Evolutionary conservation across 2,888 invertebrate genomes (phyloP).

Genomic region (Tubulanus polymorphus): DNA sequence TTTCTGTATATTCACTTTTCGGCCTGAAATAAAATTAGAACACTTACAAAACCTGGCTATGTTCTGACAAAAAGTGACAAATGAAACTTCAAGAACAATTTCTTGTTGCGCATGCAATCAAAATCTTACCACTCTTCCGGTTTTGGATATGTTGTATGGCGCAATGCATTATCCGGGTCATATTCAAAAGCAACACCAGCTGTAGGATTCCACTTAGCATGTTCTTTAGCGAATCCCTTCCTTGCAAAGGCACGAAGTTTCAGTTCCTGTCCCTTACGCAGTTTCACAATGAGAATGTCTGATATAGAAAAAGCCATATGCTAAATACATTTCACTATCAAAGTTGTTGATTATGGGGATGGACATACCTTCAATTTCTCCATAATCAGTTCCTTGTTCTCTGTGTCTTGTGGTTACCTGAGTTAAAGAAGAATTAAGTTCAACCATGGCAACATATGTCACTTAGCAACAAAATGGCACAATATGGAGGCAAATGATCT

Average conservation of each 20-base stretch:
- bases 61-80: not conserved
- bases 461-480: no score
- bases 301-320: conserved; percentile 17
- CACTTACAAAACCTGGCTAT: not conserved
- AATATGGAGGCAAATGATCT: no score
- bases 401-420: conserved; percentile 79
- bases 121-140: conserved; percentile 92
- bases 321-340: no score
- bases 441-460: no score
- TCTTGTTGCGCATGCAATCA: no score
- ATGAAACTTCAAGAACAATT: no score
- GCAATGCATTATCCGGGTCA: conserved; percentile 95
- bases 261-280: conserved; percentile 82
- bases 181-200: conserved; percentile 98
- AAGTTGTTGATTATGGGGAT: not conserved
- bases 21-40: conserved; percentile 58
- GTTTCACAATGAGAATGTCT: conserved; percentile 69
- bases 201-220: conserved; percentile 99
- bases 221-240: conserved; percentile 94
- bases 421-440: no score
- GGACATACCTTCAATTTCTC: conserved; percentile 81
- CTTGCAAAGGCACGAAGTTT: conserved; percentile 94
- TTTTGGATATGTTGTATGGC: conserved; percentile 91
- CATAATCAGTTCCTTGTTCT: conserved; percentile 87
- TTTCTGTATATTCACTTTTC: conserved; percentile 91